Conservation (phyloP, 1,140 invertebrate species). For the Hesperophylax magnus region DNA sequence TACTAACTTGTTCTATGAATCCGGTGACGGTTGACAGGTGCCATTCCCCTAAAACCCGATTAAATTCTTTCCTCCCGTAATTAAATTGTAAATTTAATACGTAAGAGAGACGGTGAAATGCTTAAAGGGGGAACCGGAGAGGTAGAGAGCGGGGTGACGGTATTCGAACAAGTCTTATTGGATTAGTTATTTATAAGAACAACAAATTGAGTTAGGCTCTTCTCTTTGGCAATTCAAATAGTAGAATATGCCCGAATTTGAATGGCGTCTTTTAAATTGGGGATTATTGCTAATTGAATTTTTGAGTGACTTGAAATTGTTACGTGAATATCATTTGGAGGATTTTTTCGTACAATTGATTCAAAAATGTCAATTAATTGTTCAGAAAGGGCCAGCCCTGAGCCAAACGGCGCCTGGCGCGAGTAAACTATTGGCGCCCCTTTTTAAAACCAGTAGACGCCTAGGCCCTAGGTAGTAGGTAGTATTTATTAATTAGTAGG, state of each 20-base stretch:
- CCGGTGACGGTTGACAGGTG: slow-evolving; percentile 21
- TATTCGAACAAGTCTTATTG: slow-evolving; percentile 25
- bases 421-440: too few relatives aligned
- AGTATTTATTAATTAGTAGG: too few relatives aligned
- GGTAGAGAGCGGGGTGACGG: not conserved
- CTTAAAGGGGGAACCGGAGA: not conserved
- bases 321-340: too few relatives aligned
- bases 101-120: too few relatives aligned
- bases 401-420: too few relatives aligned
- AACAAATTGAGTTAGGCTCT: slow-evolving; percentile 25
- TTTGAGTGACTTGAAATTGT: not conserved
- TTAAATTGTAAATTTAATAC: slow-evolving; percentile 40
- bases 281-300: not conserved
- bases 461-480: too few relatives aligned
- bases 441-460: too few relatives aligned
- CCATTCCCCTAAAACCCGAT: slow-evolving; percentile 5
- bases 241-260: slow-evolving; percentile 16
- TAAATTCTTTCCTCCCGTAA: slow-evolving; percentile 38
- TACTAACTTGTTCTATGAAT: not conserved
- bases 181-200: slow-evolving; percentile 35
- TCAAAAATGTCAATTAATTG: too few relatives aligned
- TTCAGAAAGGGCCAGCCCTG: too few relatives aligned
- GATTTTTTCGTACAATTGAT: too few relatives aligned
- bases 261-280: slow-evolving; percentile 17
- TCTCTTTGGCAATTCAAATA: not conserved